Base-by-base conservation (phyloP, 1,140 invertebrate species). In the Hycleus phaleratus region DNA sequence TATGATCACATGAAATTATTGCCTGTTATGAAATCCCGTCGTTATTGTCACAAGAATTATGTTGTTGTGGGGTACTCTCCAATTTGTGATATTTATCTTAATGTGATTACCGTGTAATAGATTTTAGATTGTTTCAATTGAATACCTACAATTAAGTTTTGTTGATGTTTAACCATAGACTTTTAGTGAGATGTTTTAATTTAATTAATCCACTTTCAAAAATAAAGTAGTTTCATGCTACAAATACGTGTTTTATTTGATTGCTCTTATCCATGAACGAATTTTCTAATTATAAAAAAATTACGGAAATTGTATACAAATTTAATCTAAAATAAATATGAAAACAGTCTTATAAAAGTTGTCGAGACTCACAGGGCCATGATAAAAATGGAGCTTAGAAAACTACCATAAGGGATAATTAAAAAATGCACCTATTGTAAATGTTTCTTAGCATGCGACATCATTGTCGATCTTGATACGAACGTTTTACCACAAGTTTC, bases 401-500 rank as follows among this genome's bases (percentile, higher is more conserved):
- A 6, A 6, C 38, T 39, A 6, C 38, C 38, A 6, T 7, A 39
- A 2, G 1, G 0, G 6, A 39, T 7, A 39, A 39, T 39, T 39
- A 7, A 1, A 39, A 7, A 7, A 39, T 39, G 38, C 6, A 10
- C 6, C 4, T 42, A 11, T 10, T 42, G 40, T 42, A 42, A 42
- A 63, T 82, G 80, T 65, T 81, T 82, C 59, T 82, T 82, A 55
- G 73, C 74, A 62, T 83, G 81, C 7, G 76, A 75, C 77, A 80
- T 78, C 81, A 83, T 81, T 0, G 81, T 81, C 0, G 80, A 82
- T 43, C 76, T 68, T 0, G 81, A 82, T 1, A 82, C 80, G 53
- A 82, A 83, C 1, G 75, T 71, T 61, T 80, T 81, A 1, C 78
- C 74, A 67, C 90, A 92, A 1, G 83, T 73, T 54, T 89, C 84